These are phyloP conservation scores for Neelides sp. DNA, from an alignment of 1,140 invertebrate species.

Conservation along the genomic window DNA sequence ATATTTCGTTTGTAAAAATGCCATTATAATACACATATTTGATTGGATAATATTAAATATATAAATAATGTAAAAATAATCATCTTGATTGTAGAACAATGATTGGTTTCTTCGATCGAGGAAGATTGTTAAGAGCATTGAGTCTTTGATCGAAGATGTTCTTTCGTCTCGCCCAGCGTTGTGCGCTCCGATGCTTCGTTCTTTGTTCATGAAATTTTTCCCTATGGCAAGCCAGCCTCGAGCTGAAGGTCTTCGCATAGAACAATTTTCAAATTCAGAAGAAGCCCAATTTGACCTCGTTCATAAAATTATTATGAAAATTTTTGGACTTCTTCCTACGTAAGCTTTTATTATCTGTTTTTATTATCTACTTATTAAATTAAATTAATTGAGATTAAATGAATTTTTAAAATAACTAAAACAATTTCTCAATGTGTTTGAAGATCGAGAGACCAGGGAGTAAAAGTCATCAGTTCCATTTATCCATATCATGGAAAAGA, in stretches of 20 bases:
- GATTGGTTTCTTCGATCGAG: slow-evolving; percentile 17
- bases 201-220: slow-evolving; percentile 24
- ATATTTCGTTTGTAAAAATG: no score
- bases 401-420: no score
- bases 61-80: not conserved
- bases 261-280: slow-evolving; percentile 36
- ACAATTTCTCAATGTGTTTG: no score
- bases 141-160: slow-evolving; percentile 11
- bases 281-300: slow-evolving; percentile 42
- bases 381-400: no score
- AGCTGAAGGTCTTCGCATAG: slow-evolving; percentile 36
- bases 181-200: slow-evolving; percentile 15
- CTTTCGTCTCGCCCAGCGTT: slow-evolving; percentile 17
- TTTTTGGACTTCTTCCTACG: slow-evolving; percentile 49
- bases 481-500: slow-evolving; percentile 53
- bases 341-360: slow-evolving; percentile 36
- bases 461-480: slow-evolving; percentile 39
- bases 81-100: slow-evolving; percentile 2
- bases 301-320: slow-evolving; percentile 43
- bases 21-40: no score
- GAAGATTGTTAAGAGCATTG: slow-evolving; percentile 31
- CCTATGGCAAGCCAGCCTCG: slow-evolving; percentile 31
- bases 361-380: slow-evolving; percentile 13
- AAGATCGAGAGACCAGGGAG: slow-evolving; percentile 44
- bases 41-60: not conserved